Conservation (phyloP, 2,888 invertebrate genomes). For the Acanthoscelides obtectus region DNA sequence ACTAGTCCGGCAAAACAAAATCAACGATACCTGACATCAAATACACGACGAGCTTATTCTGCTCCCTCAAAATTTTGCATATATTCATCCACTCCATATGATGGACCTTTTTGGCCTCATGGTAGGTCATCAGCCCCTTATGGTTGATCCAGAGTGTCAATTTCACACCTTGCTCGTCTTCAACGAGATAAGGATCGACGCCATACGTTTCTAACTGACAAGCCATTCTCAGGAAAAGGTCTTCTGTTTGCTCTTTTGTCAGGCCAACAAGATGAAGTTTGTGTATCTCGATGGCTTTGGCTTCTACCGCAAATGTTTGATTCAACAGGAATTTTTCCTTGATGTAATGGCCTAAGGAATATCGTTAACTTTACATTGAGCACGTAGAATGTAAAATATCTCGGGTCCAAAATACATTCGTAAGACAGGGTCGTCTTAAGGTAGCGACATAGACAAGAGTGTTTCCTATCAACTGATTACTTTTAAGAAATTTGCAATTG, state of each 20-base stretch:
- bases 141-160: constrained; percentile 25
- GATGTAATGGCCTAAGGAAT: constrained; percentile 14
- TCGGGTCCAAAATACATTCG: no score
- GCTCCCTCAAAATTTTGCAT: constrained; percentile 18
- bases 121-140: constrained; percentile 19
- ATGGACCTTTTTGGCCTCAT: constrained; percentile 12
- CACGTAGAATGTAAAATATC: no score
- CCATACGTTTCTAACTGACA: constrained; percentile 27
- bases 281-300: constrained; percentile 25
- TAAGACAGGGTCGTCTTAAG: no score
- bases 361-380: no score
- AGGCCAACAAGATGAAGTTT: constrained; percentile 20
- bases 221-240: constrained; percentile 26
- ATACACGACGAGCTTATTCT: constrained; percentile 16
- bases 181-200: constrained; percentile 23
- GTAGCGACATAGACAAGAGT: no score
- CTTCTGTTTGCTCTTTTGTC: constrained; percentile 18
- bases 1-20: no score
- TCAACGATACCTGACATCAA: constrained; percentile 2
- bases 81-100: constrained; percentile 21
- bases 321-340: constrained; percentile 22
- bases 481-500: no score
- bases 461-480: no score
- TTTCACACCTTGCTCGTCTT: constrained; percentile 13
- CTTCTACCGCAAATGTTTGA: constrained; percentile 20